A percentile compares a stretch with the other conserved stretches of the same genome.
Conservation (phyloP, 64 coral and sea anemone genomes). For the Montipora foliosa region DNA sequence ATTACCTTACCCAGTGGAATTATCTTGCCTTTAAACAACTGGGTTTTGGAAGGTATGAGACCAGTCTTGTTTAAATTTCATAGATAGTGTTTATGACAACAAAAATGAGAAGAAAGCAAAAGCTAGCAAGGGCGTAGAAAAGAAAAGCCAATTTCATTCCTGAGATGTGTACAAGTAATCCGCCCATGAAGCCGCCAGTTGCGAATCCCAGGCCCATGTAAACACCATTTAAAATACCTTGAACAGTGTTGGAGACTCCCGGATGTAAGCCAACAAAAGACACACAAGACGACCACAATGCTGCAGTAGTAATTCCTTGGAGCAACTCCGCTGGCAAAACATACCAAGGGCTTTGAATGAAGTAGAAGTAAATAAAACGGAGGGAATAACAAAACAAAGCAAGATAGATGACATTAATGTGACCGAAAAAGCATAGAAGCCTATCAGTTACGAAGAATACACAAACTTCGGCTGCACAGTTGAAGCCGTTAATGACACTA, state of each 20-base stretch:
- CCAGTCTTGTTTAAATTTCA: neutral
- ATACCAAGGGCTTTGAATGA: slow-evolving; percentile 85
- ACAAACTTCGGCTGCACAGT: slow-evolving; percentile 82
- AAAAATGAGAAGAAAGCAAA: slow-evolving; percentile 60
- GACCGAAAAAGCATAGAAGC: slow-evolving; percentile 73
- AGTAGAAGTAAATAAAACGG: slow-evolving; percentile 89
- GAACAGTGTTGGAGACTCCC: slow-evolving; percentile 84
- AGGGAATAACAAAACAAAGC: slow-evolving; percentile 83
- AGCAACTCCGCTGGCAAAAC: slow-evolving; percentile 92
- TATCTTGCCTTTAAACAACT: neutral
- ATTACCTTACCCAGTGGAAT: no score
- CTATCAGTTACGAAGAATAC: slow-evolving; percentile 83
- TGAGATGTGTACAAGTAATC: slow-evolving; percentile 65
- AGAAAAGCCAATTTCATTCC: slow-evolving; percentile 83
- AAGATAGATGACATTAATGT: slow-evolving; percentile 88
- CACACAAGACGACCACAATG: slow-evolving; percentile 95
- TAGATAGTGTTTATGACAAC: slow-evolving; percentile 54
- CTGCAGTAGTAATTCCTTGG: slow-evolving; percentile 96
- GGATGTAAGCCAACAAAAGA: slow-evolving; percentile 95
- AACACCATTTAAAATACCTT: slow-evolving; percentile 89
- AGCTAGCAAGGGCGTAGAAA: slow-evolving; percentile 64
- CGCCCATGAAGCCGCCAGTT: slow-evolving; percentile 81
- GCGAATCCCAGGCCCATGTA: slow-evolving; percentile 96
- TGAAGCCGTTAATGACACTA: slow-evolving; percentile 85
- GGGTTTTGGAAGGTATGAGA: neutral